Conservation (phyloP, 2,113 vertebrate species). For the Nothocercus nigrocapillus region DNA sequence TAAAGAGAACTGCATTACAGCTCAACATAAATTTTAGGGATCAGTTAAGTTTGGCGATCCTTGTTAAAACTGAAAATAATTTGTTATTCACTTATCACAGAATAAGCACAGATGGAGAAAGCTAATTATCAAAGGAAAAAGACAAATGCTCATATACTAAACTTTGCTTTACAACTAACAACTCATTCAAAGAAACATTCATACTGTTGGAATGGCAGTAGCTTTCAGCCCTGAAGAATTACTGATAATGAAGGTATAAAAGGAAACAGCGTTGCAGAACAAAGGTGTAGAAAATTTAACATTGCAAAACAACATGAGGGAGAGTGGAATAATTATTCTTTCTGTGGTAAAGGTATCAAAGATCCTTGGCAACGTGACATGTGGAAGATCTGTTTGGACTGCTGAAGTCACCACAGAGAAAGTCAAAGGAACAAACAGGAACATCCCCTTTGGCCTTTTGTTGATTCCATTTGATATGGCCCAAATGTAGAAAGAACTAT, state of each 20-base stretch:
- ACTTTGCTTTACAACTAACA: neutral
- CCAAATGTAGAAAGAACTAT: neutral
- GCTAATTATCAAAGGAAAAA: neutral
- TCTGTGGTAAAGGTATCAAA: neutral
- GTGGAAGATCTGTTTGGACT: neutral
- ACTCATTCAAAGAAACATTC: neutral
- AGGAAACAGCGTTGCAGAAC: neutral
- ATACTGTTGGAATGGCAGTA: neutral
- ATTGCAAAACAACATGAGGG: neutral
- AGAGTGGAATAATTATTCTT: neutral
- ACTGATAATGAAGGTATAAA: neutral
- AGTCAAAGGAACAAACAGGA: neutral
- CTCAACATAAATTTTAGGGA: neutral
- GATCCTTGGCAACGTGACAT: neutral
- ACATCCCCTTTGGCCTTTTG: neutral
- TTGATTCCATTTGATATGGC: neutral
- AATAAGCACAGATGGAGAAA: conserved; percentile 21
- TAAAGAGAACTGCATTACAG: neutral
- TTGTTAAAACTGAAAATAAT: neutral
- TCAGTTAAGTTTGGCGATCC: neutral
- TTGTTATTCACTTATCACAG: neutral
- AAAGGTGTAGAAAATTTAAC: neutral
- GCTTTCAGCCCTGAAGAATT: neutral
- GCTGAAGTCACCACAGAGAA: neutral
- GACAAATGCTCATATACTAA: neutral